Base-by-base conservation (phyloP, 1,140 invertebrate species). In the Hydropsyche tenuis region DNA sequence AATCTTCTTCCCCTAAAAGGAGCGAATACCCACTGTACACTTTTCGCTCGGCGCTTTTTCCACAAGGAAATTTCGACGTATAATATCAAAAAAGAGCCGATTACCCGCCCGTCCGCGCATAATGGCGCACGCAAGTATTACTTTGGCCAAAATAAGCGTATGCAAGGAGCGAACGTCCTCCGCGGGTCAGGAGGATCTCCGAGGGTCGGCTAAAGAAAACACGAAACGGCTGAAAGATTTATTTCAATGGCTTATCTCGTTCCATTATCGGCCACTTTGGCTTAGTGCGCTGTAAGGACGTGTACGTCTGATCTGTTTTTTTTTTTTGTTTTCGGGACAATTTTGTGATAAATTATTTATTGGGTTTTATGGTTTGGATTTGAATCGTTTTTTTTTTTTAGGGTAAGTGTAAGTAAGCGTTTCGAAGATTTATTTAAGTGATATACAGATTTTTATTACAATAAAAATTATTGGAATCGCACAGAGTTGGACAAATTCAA, bases 201-300 rank as follows among this genome's bases (percentile, higher is more conserved):
- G 9, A 45, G 56, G 45, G 42, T 14, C 18, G 60, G 43, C 69
- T 27, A 72, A 75, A 75, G 74, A 75, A 75, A 75, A 72, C 69
- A 75, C 42, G 63, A 75, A 60, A 42, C 73, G 66, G 69, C 62
- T 65, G 60, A 71, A 62, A 75, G 74, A 72, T 75, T 69, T 69
- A 75, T 64, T 69, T 75, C 74, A 72, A 75, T 72, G 68, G 74
- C 69, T 75, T 72, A 75, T 71, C 73, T 74, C 68, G n/a, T 72
- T 66, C 69, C 74, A 64, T 72, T 75, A 72, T 66, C 53, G 53
- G 65, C 60, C 62, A 72, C 72, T 73, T 73, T 73, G 72, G 63
- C 72, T 73, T 66, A 73, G 16, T 37, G n/a, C 18, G 20, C 23
- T n/a, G n/a, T n/a, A n/a, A n/a, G n/a, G n/a, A n/a, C n/a, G n/a